Percentiles rank a stretch among this genome's conserved stretches.
These are phyloP conservation scores for Epirrhoe tristata DNA, from an alignment of 2,888 invertebrate genomes.

Conservation along the genomic window DNA sequence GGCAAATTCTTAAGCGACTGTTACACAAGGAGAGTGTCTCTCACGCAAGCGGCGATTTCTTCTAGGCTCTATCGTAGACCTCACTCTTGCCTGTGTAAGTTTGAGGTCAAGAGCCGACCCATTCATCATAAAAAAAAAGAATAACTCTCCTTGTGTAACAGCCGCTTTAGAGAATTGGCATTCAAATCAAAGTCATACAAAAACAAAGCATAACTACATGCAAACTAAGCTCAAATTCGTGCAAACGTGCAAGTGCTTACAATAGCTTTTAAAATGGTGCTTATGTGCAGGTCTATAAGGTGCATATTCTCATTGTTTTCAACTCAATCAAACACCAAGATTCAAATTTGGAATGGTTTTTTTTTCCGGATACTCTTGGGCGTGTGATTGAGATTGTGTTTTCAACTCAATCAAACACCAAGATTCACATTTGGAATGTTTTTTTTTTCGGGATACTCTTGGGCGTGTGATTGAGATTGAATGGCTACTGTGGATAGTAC, in stretches of 20 bases:
- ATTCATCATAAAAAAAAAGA: no score
- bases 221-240: conserved; percentile 11
- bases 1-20: no score
- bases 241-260: conserved; percentile 18
- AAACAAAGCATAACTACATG: conserved; percentile 3
- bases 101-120: background rate
- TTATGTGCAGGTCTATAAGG: background rate
- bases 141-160: no score
- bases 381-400: background rate
- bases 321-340: conserved; percentile 37
- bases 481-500: conserved; percentile 15
- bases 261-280: background rate
- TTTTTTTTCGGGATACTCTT: conserved; percentile 1
- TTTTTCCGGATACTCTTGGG: no score
- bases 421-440: conserved; percentile 14
- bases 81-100: background rate
- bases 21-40: no score
- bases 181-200: background rate
- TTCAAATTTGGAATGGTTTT: conserved; percentile 18
- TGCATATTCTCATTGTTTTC: conserved; percentile 12
- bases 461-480: conserved; percentile 41
- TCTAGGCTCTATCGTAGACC: no score
- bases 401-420: conserved; percentile 37
- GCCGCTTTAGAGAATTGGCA: no score
- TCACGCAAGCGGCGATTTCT: no score